A percentile compares a stretch with the other conserved stretches of the same genome.
Conservation (phyloP, 2,113 vertebrate species). For the Mirza zaza region DNA sequence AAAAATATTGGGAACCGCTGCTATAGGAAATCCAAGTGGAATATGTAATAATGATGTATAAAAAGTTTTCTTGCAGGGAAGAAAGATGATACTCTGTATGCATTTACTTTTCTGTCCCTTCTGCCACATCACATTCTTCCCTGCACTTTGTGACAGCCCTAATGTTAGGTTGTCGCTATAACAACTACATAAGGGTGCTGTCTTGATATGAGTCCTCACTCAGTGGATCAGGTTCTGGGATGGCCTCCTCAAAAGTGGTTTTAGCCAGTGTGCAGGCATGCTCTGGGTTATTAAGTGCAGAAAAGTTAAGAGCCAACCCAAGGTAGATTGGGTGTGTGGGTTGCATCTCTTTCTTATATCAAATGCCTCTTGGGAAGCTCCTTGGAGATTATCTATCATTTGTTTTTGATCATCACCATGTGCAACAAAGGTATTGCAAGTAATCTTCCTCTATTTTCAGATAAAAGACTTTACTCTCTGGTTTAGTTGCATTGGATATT, state of each 20-base stretch:
- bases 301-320: slow-evolving; percentile 93
- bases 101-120: slow-evolving; percentile 88
- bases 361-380: slow-evolving; percentile 89
- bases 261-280: slow-evolving; percentile 91
- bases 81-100: slow-evolving; percentile 77
- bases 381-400: slow-evolving; percentile 88
- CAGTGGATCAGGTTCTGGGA: slow-evolving; percentile 93
- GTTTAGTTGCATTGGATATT: slow-evolving; percentile 87
- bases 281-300: slow-evolving; percentile 92
- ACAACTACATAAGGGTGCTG: slow-evolving; percentile 97
- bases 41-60: slow-evolving; percentile 95
- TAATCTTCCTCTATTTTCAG: slow-evolving; percentile 96
- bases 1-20: slow-evolving; percentile 51
- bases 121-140: slow-evolving; percentile 87
- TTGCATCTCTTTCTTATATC: slow-evolving; percentile 88
- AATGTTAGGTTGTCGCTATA: slow-evolving; percentile 96
- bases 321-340: slow-evolving; percentile 92
- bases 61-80: slow-evolving; percentile 87
- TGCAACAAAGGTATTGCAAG: slow-evolving; percentile 92
- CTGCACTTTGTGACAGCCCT: slow-evolving; percentile 86
- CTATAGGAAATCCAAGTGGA: slow-evolving; percentile 90
- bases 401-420: slow-evolving; percentile 85
- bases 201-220: slow-evolving; percentile 97
- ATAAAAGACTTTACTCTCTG: slow-evolving; percentile 94
- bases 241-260: slow-evolving; percentile 94